Evolutionary conservation across 2,888 invertebrate species (phyloP).

Genomic region (Reticulitermes lucifugus): DNA sequence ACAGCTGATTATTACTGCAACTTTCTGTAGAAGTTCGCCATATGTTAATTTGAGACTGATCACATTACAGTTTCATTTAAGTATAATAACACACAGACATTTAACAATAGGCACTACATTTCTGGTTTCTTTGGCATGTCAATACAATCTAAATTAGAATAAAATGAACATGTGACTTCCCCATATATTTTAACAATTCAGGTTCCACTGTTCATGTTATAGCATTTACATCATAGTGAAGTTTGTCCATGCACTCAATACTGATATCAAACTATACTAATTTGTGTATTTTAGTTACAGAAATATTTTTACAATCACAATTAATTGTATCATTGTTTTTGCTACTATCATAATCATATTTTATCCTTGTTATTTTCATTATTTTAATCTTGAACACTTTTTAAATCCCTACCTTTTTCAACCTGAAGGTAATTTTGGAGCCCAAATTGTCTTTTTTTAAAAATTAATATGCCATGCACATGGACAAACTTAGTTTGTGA

Average conservation of each 20-base stretch:
- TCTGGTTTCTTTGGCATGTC: conserved; percentile 13
- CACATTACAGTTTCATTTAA: conserved; percentile 2
- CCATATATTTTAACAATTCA: conserved; percentile 27
- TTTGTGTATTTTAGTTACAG: background rate
- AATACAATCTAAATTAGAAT: conserved; percentile 13
- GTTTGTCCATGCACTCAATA: conserved; percentile 5
- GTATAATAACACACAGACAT: conserved; percentile 30
- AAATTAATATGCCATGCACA: background rate
- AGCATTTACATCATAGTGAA: background rate
- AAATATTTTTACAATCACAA: background rate
- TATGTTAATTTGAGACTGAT: conserved; percentile 9
- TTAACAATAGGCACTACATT: conserved; percentile 34
- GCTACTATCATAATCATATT: background rate
- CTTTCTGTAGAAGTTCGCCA: background rate
- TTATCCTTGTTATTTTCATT: background rate
- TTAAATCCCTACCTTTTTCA: background rate
- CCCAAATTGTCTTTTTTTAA: background rate
- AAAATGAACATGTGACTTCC: conserved; percentile 7
- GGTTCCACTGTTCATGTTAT: conserved; percentile 12
- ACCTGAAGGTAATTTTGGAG: background rate
- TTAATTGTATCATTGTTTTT: background rate
- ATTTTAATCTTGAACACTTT: background rate
- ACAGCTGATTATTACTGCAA: background rate
- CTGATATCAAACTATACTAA: background rate
- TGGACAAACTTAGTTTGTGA: conserved; percentile 8